A percentile compares a stretch with the other conserved stretches of the same genome.
Conservation (phyloP, 2,797 vertebrate genomes). For the Bovichtus variegatus region DNA sequence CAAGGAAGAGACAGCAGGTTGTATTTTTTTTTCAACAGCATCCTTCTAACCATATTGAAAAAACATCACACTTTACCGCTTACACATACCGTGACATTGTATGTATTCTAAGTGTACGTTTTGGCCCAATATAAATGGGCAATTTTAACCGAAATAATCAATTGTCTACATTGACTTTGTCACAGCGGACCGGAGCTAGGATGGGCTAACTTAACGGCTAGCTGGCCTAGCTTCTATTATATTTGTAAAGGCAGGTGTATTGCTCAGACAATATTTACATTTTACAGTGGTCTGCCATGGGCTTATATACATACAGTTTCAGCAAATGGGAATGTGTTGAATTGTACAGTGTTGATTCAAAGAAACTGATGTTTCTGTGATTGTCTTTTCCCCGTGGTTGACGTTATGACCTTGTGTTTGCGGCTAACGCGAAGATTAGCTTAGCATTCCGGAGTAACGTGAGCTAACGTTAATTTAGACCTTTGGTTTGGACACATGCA, state of each 20-base stretch:
- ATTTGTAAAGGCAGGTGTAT: neutral
- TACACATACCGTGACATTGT: accelerated
- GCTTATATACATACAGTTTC: accelerated
- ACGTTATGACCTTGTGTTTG: constrained; percentile 80
- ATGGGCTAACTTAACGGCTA: constrained; percentile 45
- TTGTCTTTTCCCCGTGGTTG: neutral
- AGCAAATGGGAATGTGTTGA: accelerated
- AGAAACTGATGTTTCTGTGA: neutral
- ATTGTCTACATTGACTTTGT: constrained; percentile 69
- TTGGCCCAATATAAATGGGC: accelerated
- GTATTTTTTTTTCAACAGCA: neutral
- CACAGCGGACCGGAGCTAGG: constrained; percentile 4
- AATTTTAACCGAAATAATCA: neutral
- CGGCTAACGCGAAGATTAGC: constrained; percentile 64
- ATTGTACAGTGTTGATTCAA: accelerated
- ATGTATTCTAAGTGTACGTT: accelerated
- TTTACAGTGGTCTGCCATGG: accelerated
- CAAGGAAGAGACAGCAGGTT: constrained; percentile 53
- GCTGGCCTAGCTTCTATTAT: constrained; percentile 27
- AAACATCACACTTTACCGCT: accelerated
- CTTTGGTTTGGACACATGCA: neutral
- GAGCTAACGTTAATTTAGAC: neutral
- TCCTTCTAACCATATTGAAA: neutral
- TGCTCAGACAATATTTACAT: neutral
- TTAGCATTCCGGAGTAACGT: neutral